Evolutionary conservation across 1,140 invertebrate genomes (phyloP).

Genomic region (Brachystomella parvula): DNA sequence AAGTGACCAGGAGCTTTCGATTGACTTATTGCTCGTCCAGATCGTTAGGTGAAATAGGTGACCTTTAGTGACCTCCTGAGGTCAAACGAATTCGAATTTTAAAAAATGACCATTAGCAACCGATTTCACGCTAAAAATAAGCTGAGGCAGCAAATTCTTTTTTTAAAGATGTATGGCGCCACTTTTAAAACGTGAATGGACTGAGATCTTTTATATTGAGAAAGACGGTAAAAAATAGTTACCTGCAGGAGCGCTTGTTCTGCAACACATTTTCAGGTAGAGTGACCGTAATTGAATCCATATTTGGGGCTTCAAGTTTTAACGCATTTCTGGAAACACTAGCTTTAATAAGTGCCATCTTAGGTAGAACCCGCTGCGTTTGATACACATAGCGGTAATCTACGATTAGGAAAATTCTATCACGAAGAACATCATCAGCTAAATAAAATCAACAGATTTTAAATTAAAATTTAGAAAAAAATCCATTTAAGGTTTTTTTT

Average conservation of each 20-base stretch:
- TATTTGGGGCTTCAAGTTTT: conserved; percentile 20
- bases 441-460: neutral
- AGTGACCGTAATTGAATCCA: neutral
- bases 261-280: conserved; percentile 24
- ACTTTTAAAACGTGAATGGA: too few species aligned
- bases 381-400: conserved; percentile 18
- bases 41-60: too few species aligned
- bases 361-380: conserved; percentile 32
- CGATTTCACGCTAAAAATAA: too few species aligned
- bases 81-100: too few species aligned
- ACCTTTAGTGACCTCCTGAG: too few species aligned
- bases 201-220: neutral
- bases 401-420: conserved; percentile 35
- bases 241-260: conserved; percentile 27
- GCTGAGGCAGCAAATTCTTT: too few species aligned
- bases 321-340: conserved; percentile 24
- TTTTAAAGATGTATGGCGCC: too few species aligned
- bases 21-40: too few species aligned
- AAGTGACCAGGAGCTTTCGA: too few species aligned
- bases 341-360: conserved; percentile 29
- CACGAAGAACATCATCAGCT: neutral
- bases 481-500: neutral
- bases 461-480: neutral
- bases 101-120: too few species aligned
- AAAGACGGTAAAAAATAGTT: neutral